Percentiles rank a stretch among this genome's conserved stretches.
These are phyloP conservation scores for Diadegma fenestrale DNA, from an alignment of 2,888 invertebrate genomes.

Conservation along the genomic window DNA sequence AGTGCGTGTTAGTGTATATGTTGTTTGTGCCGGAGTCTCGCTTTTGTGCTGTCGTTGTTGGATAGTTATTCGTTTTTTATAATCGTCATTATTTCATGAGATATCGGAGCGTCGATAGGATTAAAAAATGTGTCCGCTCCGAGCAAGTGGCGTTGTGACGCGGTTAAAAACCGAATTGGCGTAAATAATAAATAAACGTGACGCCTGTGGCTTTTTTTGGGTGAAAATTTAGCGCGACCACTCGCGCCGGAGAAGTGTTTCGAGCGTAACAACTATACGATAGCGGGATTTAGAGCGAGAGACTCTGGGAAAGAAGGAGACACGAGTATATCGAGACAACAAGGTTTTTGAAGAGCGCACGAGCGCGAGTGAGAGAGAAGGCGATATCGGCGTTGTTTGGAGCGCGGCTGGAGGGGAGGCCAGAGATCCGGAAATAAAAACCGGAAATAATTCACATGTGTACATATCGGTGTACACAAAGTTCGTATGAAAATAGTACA, in stretches of 20 bases:
- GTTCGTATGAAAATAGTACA: conserved; percentile 30
- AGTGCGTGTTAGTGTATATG: conserved; percentile 12
- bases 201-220: conserved; percentile 4
- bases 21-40: conserved; percentile 33
- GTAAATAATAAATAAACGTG: conserved; percentile 47
- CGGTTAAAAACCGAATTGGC: conserved; percentile 8
- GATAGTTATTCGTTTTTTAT: not conserved
- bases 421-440: conserved; percentile 41
- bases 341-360: conserved; percentile 28
- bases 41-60: conserved; percentile 10
- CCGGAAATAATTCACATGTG: conserved; percentile 14
- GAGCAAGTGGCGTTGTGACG: conserved; percentile 17
- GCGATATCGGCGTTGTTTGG: conserved; percentile 31
- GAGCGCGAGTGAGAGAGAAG: not conserved
- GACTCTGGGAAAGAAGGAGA: conserved; percentile 2
- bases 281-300: conserved; percentile 30
- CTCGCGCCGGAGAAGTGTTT: conserved; percentile 78
- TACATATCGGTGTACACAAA: not conserved
- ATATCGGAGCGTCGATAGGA: not conserved
- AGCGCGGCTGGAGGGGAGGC: conserved; percentile 38
- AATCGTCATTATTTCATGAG: not conserved
- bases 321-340: conserved; percentile 4
- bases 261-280: conserved; percentile 20
- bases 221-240: conserved; percentile 9
- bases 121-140: conserved; percentile 29